Evolutionary conservation across 2,113 vertebrate species (phyloP), one percentile per base, ranked within the genome.

Genomic region (Casuarius casuarius): DNA sequence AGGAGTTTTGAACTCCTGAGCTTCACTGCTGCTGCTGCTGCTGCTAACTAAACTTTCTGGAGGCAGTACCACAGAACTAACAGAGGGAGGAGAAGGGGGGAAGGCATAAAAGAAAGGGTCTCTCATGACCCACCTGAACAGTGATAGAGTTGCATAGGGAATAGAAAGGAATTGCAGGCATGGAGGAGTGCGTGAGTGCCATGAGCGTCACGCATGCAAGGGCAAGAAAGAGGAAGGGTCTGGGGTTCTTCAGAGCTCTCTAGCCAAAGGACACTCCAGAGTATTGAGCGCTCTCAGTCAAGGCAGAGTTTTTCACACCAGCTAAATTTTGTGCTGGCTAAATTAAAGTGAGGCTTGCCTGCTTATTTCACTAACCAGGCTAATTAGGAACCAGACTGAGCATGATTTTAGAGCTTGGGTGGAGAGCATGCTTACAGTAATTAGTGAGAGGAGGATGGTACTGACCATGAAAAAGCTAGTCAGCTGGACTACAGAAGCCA

Each of bases 151-250:
- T 3, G 2, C 28, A 40, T 25, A 90, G 15, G 31, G n/a, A 87
- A 66, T 0, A 65, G 46, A 78, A 62, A 46, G 7, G 51, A 71
- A 58, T 28, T 22, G 18, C 21, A 19, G 16, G 25, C 44, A 22
- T 20, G 31, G 71, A 72, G 16, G 10, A 42, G 29, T 68, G 18
- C 12, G 18, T 54, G 48, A 75, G 23, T 68, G 38, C 14, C 33
- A 20, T 14, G 56, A 38, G 51, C 75, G 26, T 38, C 48, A 46
- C 1, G 0, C 48, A 22, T 1, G 1, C 0, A 1, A 77, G 22
- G 33, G 11, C 25, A 71, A 18, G 29, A 29, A 7, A 33, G 35
- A 46, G 12, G 29, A 10, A 63, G 56, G 28, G 15, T 31, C 16
- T 31, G 56, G 14, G 28, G 11, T 74, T 74, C 59, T 62, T 92